phyloP scores from a whole-genome alignment of 2,797 vertebrate species.

The Myripristis jacobus region DNA sequence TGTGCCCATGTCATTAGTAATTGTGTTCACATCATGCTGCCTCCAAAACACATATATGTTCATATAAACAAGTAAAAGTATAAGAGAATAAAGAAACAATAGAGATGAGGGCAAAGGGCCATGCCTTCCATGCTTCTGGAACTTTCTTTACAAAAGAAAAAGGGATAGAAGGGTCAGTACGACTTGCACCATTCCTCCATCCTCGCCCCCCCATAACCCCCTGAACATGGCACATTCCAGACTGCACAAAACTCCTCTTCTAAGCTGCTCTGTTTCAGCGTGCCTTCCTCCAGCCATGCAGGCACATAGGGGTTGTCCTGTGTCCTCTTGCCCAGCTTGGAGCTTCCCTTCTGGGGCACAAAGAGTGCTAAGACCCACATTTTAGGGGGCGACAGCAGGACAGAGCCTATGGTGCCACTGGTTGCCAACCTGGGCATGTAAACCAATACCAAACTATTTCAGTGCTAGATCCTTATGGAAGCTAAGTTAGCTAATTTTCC shows the following conservation, averaged over 20 bases:
- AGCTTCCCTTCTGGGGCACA: conserved; percentile 18
- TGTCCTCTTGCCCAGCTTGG: conserved; percentile 38
- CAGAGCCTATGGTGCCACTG: conserved; percentile 63
- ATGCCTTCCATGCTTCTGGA: conserved; percentile 80
- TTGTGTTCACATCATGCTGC: conserved; percentile 49
- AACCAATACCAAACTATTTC: conserved; percentile 47
- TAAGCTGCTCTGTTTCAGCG: conserved; percentile 36
- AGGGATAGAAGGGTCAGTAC: conserved; percentile 45
- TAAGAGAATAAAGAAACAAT: conserved; percentile 24
- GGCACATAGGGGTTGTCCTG: conserved; percentile 62
- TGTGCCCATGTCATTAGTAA: conserved; percentile 30
- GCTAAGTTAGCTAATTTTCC: conserved; percentile 28
- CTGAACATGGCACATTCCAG: conserved; percentile 61
- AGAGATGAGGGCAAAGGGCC: conserved; percentile 61
- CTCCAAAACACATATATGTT: conserved; percentile 28
- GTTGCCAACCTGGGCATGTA: conserved; percentile 41
- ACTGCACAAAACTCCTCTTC: conserved; percentile 40
- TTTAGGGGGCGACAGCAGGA: conserved; percentile 57
- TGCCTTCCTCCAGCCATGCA: conserved; percentile 74
- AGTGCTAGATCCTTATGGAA: conserved; percentile 60
- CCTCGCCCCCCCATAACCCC: conserved; percentile 25
- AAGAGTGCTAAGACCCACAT: conserved; percentile 21
- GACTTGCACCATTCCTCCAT: conserved; percentile 33
- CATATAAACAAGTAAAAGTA: conserved; percentile 10
- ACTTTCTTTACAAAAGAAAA: conserved; percentile 52